Evolutionary conservation across 2,113 vertebrate species (phyloP), one percentile per base, ranked within the genome.

Genomic region (Hyla sarda): DNA sequence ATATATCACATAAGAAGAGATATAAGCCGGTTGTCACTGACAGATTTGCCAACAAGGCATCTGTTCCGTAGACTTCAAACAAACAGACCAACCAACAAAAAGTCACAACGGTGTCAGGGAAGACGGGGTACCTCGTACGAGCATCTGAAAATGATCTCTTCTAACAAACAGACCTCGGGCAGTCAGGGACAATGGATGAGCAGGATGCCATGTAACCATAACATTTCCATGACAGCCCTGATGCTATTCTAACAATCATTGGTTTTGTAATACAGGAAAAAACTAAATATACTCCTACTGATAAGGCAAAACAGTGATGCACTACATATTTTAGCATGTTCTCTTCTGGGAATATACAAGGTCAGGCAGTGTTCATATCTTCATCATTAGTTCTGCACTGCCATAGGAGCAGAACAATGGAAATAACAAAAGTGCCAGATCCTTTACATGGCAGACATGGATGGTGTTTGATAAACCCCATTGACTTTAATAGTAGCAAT

Each of bases 1-100:
- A 82, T 82, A 82, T 21, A 82, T 82, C 58, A 82, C 80, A 82
- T 69, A 69, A 82, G 50, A 80, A 82, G 17, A 69, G n/a, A 82
- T 50, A 48, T 82, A 47, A 69, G 58, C 23, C 41, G 16, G 58
- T 67, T 67, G 77, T 80, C 50, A 32, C 25, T 69, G 60, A 69
- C 47, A 82, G n/a, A 50, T 67, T 41, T 69, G 37, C 80, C 45
- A 23, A 52, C 62, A 50, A 48, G 62, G 65, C 80, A 82, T 82
- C 78, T 81, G 78, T 19, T 52, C 25, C 78, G 65, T 58, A 81
- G 62, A 23, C 54, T 28, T 82, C 17, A 50, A 48, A 69, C 14
- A 82, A 82, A 32, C 34, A 65, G 12, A 67, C 28, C 62, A 52
- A 41, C n/a, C n/a, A n/a, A 50, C n/a, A 48, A n/a, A 79, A 45